phyloP scores from a whole-genome alignment of 2,797 vertebrate species.

The Esox masquinongy region DNA sequence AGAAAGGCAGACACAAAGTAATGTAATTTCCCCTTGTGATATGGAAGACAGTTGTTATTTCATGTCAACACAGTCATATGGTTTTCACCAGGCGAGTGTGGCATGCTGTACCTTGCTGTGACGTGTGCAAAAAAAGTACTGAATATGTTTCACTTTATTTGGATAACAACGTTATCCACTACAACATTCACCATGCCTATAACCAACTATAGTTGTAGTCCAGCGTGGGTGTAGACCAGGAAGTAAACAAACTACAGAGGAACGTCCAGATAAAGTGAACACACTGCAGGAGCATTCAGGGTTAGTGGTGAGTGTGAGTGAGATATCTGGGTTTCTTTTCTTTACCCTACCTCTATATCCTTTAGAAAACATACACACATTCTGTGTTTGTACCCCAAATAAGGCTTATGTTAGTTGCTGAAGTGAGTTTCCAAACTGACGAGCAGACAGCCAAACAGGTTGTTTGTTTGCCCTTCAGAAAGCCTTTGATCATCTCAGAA shows the following conservation, averaged over 20 bases:
- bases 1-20: neutral
- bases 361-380: conserved; percentile 2
- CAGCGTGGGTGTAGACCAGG: neutral
- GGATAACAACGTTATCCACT: neutral
- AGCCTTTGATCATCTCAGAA: conserved; percentile 13
- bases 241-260: neutral
- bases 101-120: neutral
- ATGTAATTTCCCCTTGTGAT: neutral
- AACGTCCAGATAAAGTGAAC: neutral
- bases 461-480: conserved; percentile 28
- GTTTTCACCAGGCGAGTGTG: neutral
- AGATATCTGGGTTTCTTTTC: neutral
- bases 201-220: neutral
- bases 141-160: neutral
- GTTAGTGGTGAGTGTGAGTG: neutral
- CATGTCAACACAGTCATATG: neutral
- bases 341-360: conserved; percentile 1
- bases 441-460: conserved; percentile 19
- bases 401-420: conserved; percentile 1
- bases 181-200: neutral
- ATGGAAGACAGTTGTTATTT: neutral
- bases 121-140: neutral
- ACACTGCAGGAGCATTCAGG: conserved; percentile 5
- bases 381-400: neutral
- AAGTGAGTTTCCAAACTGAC: conserved; percentile 12